Evolutionary conservation across 2,797 vertebrate species (phyloP), one percentile per base, ranked within the genome.

Genomic region (Sciurus vulgaris): DNA sequence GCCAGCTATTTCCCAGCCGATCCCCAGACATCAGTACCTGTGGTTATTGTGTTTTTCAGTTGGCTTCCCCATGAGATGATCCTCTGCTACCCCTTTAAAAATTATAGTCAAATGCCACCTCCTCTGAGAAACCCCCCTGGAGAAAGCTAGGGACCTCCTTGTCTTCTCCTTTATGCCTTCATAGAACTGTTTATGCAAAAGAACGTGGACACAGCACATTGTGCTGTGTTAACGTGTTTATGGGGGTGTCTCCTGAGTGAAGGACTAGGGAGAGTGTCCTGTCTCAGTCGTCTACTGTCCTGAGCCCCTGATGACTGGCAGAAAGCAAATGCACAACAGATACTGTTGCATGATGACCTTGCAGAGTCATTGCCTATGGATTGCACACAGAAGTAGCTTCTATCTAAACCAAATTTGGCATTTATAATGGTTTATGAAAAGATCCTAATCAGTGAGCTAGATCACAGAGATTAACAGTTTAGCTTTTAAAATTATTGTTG

Each of bases 351-450:
- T 38, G 26, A 38, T 61, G 72, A 90, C 93, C 94, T 95, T 93
- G 81, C 49, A 11, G 7, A 91, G 61, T 74, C n/a, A 11, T 38
- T 86, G 47, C 26, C 35, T 44, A 0, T 69, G 56, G 69, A 74
- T 81, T 96, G 61, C 79, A 56, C 86, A 81, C 67, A 17, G 44
- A 96, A 91, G 38, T 26, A 96, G 67, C 65, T 91, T 93, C 94
- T 89, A 91, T 49, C 38, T 95, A 95, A 96, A 96, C 96, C 41
- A 73, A 87, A 94, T 90, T 47, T 97, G 93, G 56, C 85, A 94
- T 89, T 91, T 95, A 89, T 93, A 96, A 93, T 85, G n/a, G 44
- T 59, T 95, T 84, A 41, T 84, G 70, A 92, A 94, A 97, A 96
- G 72, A 94, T 81, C 70, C 86, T 92, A 74, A 96, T 97, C 91